Conservation (phyloP, 2,797 vertebrate species). For the Calcarius lapponicus region DNA sequence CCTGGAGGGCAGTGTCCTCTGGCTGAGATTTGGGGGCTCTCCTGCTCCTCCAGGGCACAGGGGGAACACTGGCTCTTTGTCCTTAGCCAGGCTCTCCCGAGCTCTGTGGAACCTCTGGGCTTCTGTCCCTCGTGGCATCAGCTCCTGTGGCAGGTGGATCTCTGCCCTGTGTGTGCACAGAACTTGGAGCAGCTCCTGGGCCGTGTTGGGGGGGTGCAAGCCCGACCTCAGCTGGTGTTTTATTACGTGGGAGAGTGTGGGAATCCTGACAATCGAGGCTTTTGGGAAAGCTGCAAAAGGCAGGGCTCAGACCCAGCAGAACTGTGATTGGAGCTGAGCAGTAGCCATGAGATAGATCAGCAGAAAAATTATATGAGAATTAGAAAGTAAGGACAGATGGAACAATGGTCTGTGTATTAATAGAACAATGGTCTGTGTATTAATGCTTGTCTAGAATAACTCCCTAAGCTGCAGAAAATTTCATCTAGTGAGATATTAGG, state of each 20-base stretch:
- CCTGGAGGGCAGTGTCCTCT: fast-evolving
- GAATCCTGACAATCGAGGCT: background rate
- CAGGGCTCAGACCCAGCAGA: background rate
- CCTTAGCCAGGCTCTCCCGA: fast-evolving
- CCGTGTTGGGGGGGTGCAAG: fast-evolving
- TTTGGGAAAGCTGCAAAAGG: background rate
- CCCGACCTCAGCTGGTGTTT: background rate
- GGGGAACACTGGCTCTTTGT: fast-evolving
- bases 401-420: background rate
- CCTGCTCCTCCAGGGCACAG: background rate
- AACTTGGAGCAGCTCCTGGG: background rate
- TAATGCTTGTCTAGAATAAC: background rate
- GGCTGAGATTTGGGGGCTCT: background rate
- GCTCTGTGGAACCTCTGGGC: background rate
- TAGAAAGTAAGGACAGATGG: background rate
- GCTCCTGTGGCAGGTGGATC: background rate
- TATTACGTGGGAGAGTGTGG: fast-evolving
- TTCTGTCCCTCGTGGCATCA: fast-evolving
- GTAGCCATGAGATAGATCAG: background rate
- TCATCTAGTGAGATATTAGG: background rate
- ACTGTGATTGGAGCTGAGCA: background rate
- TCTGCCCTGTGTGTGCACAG: fast-evolving
- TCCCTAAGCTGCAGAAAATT: background rate
- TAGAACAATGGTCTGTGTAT: background rate
- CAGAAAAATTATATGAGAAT: background rate